A percentile compares a stretch with the other conserved stretches of the same genome.
Evolutionary conservation across 2,888 invertebrate genomes (phyloP).

Genomic region (Sisyra nigra): DNA sequence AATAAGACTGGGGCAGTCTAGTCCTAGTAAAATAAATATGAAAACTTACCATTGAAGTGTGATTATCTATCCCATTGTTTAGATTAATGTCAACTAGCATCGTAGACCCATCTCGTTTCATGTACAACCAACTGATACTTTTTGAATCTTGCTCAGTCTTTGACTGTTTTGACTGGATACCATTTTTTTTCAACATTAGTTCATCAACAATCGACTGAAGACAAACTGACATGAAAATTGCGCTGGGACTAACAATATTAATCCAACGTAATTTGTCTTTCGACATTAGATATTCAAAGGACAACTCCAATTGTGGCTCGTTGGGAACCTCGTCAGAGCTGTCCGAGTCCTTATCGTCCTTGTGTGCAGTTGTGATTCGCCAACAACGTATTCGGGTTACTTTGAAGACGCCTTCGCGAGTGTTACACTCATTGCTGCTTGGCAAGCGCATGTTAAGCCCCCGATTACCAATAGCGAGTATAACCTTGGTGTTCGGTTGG

Average conservation of each 20-base stretch:
- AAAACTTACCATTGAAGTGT: constrained; percentile 12
- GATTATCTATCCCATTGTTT: constrained; percentile 25
- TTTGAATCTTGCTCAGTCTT: constrained; percentile 18
- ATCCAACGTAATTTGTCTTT: constrained; percentile 91
- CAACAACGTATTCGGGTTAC: constrained; percentile 95
- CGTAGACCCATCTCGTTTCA: constrained; percentile 58
- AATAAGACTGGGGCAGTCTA: too few relatives aligned
- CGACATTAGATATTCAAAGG: constrained; percentile 88
- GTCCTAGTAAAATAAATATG: too few relatives aligned
- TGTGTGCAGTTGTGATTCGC: constrained; percentile 79
- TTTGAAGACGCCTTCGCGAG: constrained; percentile 73
- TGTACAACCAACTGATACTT: constrained; percentile 47
- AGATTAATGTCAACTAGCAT: constrained; percentile 41
- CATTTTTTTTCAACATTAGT: constrained; percentile 57
- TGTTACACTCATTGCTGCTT: constrained; percentile 33
- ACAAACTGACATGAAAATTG: constrained; percentile 90
- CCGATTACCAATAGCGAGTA: constrained; percentile 71
- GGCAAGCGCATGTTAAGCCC: constrained; percentile 58
- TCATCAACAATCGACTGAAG: constrained; percentile 94
- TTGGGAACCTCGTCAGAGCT: constrained; percentile 8
- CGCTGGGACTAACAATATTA: constrained; percentile 76
- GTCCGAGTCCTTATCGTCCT: constrained; percentile 28
- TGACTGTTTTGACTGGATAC: constrained; percentile 28
- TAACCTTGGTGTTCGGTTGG: constrained; percentile 42
- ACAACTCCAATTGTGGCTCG: constrained; percentile 54